phyloP scores from a whole-genome alignment of 2,113 vertebrate genomes.

The Hemiprocne comata region DNA sequence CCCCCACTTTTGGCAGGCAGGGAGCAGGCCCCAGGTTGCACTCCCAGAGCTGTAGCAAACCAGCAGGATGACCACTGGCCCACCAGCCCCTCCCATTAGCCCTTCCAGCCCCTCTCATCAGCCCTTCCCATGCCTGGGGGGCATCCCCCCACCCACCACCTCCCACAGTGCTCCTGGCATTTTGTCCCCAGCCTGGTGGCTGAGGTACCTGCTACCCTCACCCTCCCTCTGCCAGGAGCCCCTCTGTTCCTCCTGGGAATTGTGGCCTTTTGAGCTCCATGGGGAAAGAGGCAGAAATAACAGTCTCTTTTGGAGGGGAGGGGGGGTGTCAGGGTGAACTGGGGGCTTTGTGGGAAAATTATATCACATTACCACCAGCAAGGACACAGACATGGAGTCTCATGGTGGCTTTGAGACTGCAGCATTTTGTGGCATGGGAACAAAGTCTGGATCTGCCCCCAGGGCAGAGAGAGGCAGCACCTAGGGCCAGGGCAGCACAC shows the following conservation, averaged over 20 bases:
- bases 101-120: background rate
- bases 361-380: background rate
- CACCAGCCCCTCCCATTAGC: background rate
- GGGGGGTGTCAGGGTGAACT: background rate
- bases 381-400: background rate
- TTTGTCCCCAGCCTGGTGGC: background rate
- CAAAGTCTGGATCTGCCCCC: background rate
- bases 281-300: background rate
- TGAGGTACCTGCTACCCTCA: background rate
- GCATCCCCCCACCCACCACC: fast-evolving
- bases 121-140: background rate
- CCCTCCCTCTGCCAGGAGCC: background rate
- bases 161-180: background rate
- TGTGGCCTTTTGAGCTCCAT: background rate
- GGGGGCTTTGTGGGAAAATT: background rate
- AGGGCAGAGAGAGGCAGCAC: background rate
- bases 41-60: background rate
- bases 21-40: background rate
- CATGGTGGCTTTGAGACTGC: fast-evolving
- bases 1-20: background rate
- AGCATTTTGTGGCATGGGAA: fast-evolving
- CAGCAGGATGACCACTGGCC: background rate
- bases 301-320: too few relatives aligned
- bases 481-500: background rate
- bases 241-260: background rate